phyloP scores from a whole-genome alignment of 1,140 invertebrate species.

The Parapsyche elsis region DNA sequence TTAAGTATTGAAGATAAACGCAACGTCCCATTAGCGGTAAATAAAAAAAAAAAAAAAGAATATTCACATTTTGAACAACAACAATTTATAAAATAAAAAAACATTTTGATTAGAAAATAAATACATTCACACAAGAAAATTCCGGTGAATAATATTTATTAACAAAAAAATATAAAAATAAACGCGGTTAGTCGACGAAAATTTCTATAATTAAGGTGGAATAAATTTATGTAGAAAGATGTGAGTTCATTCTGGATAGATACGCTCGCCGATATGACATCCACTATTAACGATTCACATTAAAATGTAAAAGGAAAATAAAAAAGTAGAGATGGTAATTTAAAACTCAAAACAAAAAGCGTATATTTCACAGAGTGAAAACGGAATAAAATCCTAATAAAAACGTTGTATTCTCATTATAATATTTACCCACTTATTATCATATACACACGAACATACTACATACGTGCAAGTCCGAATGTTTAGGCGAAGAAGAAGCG shows the following conservation, averaged over 20 bases:
- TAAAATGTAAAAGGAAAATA: not conserved
- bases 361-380: not conserved
- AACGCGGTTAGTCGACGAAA: constrained; percentile 2
- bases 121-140: not conserved
- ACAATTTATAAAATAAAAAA: no score
- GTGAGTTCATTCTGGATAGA: not conserved
- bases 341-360: constrained; percentile 35
- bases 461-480: not conserved
- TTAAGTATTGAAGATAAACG: no score
- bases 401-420: not conserved
- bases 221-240: constrained; percentile 11
- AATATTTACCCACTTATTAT: not conserved
- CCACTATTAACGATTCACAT: constrained; percentile 29
- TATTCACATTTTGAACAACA: no score
- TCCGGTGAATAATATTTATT: not conserved
- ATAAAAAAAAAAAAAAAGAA: no score
- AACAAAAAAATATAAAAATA: not conserved
- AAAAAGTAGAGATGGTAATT: constrained; percentile 3
- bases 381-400: not conserved
- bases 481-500: not conserved
- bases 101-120: no score
- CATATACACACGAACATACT: not conserved
- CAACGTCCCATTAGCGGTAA: no score
- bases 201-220: constrained; percentile 1
- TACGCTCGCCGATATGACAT: constrained; percentile 13